phyloP scores from a whole-genome alignment of 2,797 vertebrate genomes.

The Hippocampus kuda region DNA sequence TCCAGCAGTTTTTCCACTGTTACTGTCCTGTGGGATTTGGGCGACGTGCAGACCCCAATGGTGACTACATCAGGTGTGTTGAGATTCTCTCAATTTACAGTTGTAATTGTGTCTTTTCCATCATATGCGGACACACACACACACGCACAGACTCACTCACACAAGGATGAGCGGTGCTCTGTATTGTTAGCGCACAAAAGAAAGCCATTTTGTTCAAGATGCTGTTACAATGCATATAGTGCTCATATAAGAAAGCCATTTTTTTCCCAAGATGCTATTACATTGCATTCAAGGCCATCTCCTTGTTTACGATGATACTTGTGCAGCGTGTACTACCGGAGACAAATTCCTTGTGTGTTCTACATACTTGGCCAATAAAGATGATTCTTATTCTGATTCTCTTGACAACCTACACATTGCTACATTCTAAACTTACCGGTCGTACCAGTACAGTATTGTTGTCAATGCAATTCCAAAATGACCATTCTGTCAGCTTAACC shows the following conservation, averaged over 20 bases:
- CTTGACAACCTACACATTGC: too few species aligned
- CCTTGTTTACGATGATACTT: too few species aligned
- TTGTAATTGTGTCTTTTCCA: neutral
- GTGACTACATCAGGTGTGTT: slow-evolving; percentile 86
- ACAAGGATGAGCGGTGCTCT: neutral
- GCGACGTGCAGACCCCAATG: slow-evolving; percentile 84
- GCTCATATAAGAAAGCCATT: neutral
- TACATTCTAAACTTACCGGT: neutral
- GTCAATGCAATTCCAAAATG: neutral
- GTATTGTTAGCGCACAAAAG: neutral
- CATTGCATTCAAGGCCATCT: too few species aligned
- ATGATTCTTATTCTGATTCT: too few species aligned
- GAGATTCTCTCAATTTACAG: neutral
- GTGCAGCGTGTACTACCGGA: too few species aligned
- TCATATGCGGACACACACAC: neutral
- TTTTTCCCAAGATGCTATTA: neutral
- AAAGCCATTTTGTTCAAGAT: neutral
- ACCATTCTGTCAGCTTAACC: neutral
- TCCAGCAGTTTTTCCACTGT: slow-evolving; percentile 94
- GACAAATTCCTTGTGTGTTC: too few species aligned
- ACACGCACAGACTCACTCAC: neutral
- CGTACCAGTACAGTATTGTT: neutral
- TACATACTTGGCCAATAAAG: too few species aligned
- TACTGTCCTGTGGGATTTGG: slow-evolving; percentile 93
- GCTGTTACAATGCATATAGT: neutral